phyloP scores from a whole-genome alignment of 2,888 invertebrate species.

The Drosophila melanocephala region DNA sequence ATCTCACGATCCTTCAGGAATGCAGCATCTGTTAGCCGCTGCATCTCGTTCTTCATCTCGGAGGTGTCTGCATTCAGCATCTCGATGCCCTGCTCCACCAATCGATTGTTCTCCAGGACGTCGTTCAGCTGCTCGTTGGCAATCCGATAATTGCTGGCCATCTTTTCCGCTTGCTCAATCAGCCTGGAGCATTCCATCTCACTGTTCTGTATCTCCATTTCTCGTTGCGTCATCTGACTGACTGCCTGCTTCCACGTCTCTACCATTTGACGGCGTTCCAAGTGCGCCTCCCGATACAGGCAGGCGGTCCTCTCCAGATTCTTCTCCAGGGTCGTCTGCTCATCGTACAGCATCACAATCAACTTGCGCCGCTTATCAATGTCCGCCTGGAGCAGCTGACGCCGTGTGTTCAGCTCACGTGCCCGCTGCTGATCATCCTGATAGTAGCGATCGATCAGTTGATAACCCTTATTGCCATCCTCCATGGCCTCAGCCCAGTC shows the following conservation, averaged over 20 bases:
- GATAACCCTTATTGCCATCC: constrained; percentile 89
- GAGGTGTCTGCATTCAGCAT: constrained; percentile 85
- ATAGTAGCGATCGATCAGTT: constrained; percentile 90
- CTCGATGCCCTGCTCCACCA: constrained; percentile 85
- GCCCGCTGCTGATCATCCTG: constrained; percentile 90
- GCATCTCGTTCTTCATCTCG: constrained; percentile 81
- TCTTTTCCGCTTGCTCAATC: constrained; percentile 78
- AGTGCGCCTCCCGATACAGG: constrained; percentile 87
- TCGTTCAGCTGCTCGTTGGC: constrained; percentile 86
- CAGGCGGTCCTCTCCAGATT: constrained; percentile 86
- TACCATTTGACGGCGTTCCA: constrained; percentile 89
- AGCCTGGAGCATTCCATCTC: constrained; percentile 83
- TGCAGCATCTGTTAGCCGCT: constrained; percentile 81
- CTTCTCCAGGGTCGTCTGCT: constrained; percentile 87
- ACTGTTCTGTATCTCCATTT: constrained; percentile 88
- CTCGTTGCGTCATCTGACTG: constrained; percentile 89
- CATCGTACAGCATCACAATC: constrained; percentile 86
- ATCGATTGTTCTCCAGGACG: constrained; percentile 86
- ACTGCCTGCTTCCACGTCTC: constrained; percentile 91
- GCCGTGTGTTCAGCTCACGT: constrained; percentile 87
- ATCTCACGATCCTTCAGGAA: constrained; percentile 85
- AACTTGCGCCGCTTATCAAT: constrained; percentile 85
- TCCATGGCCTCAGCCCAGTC: constrained; percentile 91
- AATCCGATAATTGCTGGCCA: constrained; percentile 85
- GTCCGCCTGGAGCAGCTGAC: constrained; percentile 86